phyloP scores from a whole-genome alignment of 2,888 invertebrate genomes.

The Lithophane ornitopus region DNA sequence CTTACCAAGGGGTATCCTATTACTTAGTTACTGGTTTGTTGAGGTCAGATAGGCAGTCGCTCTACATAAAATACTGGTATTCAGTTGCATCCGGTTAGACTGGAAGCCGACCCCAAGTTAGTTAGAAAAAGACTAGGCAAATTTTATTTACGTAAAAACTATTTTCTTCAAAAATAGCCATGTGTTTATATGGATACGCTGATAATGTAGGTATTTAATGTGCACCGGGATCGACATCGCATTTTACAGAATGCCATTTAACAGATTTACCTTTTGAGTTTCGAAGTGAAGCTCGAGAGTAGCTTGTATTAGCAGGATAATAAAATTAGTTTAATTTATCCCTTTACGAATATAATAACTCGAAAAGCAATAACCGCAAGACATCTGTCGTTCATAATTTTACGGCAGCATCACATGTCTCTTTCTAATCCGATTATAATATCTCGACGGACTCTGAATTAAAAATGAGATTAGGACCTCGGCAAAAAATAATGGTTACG shows the following conservation, averaged over 20 bases:
- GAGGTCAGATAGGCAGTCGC: no score
- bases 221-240: neutral
- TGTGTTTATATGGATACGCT: neutral
- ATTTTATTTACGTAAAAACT: neutral
- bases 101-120: no score
- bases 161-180: no score
- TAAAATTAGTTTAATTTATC: constrained; percentile 22
- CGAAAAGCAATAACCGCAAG: constrained; percentile 26
- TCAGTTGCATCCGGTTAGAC: no score
- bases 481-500: constrained; percentile 44
- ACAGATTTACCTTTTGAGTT: neutral
- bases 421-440: constrained; percentile 50
- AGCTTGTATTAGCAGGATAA: constrained; percentile 12
- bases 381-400: constrained; percentile 38
- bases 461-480: constrained; percentile 41
- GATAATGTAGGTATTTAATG: neutral
- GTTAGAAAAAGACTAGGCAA: no score
- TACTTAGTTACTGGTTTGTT: no score
- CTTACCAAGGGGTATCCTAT: no score
- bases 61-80: no score
- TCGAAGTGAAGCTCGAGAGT: neutral
- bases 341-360: constrained; percentile 26
- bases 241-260: neutral
- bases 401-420: constrained; percentile 33
- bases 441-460: constrained; percentile 48